Conservation (phyloP, 2,113 vertebrate species). For the Epinephelus moara region DNA sequence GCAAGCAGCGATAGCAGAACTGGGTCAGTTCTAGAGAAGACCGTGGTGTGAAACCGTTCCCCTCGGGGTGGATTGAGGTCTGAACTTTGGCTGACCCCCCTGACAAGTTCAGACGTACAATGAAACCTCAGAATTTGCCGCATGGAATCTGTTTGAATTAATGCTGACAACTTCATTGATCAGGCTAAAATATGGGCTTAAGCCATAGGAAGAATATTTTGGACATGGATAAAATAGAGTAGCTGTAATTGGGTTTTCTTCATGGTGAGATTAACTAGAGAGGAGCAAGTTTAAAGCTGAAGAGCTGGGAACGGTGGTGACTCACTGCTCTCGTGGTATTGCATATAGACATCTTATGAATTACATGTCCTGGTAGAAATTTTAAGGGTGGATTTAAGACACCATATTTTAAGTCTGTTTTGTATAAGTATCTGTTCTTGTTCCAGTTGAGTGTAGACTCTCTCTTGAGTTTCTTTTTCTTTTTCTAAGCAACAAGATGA, state of each 20-base stretch:
- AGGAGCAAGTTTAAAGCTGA: constrained; percentile 36
- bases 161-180: constrained; percentile 68
- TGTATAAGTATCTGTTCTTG: background rate
- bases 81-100: constrained; percentile 82
- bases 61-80: constrained; percentile 74
- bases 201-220: constrained; percentile 39
- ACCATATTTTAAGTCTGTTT: background rate
- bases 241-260: constrained; percentile 70
- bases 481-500: background rate
- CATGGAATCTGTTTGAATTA: constrained; percentile 66
- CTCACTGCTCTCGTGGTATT: constrained; percentile 1
- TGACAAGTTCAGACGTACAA: constrained; percentile 54
- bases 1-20: constrained; percentile 75
- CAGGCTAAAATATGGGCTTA: constrained; percentile 51
- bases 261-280: constrained; percentile 48
- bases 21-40: constrained; percentile 80
- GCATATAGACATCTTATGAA: constrained; percentile 2
- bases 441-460: background rate
- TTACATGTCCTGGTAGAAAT: constrained; percentile 13
- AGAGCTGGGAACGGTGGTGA: constrained; percentile 14
- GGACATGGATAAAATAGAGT: constrained; percentile 48
- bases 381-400: background rate
- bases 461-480: background rate
- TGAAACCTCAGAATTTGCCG: constrained; percentile 49
- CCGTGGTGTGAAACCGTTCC: constrained; percentile 66